phyloP scores from a whole-genome alignment of 1,140 invertebrate genomes.

The Lucilia cuprina region DNA sequence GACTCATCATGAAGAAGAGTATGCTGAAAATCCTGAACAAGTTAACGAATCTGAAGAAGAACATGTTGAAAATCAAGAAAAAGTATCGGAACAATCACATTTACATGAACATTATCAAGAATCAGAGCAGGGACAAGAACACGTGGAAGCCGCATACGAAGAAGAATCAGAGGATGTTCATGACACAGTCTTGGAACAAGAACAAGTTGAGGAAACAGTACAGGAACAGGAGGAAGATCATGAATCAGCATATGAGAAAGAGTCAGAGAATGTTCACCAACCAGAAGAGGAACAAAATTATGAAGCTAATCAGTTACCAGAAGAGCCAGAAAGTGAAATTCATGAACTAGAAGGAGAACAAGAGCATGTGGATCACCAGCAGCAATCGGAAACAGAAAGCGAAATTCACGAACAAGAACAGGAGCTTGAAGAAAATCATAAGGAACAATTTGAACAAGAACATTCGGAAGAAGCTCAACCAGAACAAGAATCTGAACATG shows the following conservation, averaged over 20 bases:
- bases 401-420: not conserved
- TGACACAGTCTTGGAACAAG: not conserved
- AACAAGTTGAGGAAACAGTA: not conserved
- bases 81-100: no score
- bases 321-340: no score
- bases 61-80: not conserved
- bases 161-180: not conserved
- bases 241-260: conserved; percentile 24
- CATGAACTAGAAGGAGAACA: not conserved
- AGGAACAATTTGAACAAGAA: not conserved
- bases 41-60: conserved; percentile 12
- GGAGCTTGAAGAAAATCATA: not conserved
- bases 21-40: not conserved
- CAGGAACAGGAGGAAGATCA: not conserved
- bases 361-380: conserved; percentile 32
- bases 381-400: no score
- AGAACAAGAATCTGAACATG: not conserved
- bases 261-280: conserved; percentile 24
- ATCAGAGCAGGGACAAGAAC: not conserved
- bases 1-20: not conserved
- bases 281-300: conserved; percentile 37
- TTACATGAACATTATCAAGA: no score
- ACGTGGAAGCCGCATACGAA: not conserved
- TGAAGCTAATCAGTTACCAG: not conserved
- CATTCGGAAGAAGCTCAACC: not conserved